These are phyloP conservation scores for Theodoxus fluviatilis DNA, from an alignment of 2,888 invertebrate species.

Conservation along the genomic window DNA sequence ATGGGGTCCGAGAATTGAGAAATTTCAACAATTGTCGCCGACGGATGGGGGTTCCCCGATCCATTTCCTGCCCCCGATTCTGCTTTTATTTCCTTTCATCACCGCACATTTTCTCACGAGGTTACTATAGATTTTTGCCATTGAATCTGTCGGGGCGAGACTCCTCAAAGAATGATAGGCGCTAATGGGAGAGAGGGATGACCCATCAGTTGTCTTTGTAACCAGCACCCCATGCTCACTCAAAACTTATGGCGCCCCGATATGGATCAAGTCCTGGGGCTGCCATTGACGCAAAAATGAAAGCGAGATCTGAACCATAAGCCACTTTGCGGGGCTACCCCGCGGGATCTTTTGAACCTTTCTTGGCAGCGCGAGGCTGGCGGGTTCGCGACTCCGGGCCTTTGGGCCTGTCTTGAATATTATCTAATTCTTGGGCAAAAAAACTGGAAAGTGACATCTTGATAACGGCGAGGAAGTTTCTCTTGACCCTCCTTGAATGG, in stretches of 20 bases:
- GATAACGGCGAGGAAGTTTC: too few species aligned
- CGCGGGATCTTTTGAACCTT: too few species aligned
- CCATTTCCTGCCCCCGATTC: constrained; percentile 35
- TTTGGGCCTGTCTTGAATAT: too few species aligned
- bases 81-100: constrained; percentile 36
- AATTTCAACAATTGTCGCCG: constrained; percentile 26
- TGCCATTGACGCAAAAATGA: constrained; percentile 24
- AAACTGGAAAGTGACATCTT: too few species aligned
- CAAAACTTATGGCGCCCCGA: constrained; percentile 15
- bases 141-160: constrained; percentile 17
- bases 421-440: too few species aligned
- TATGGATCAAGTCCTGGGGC: too few species aligned
- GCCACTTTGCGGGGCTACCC: constrained; percentile 13
- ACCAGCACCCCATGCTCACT: constrained; percentile 20
- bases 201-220: constrained; percentile 10
- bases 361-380: too few species aligned
- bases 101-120: constrained; percentile 32
- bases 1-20: constrained; percentile 23
- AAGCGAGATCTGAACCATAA: constrained; percentile 20
- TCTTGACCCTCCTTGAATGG: too few species aligned
- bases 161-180: constrained; percentile 25
- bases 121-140: constrained; percentile 32
- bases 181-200: constrained; percentile 24
- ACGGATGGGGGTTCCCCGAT: constrained; percentile 25
- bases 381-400: too few species aligned